phyloP scores from a whole-genome alignment of 23 tunicate genomes.

The Ascidia mentula region DNA sequence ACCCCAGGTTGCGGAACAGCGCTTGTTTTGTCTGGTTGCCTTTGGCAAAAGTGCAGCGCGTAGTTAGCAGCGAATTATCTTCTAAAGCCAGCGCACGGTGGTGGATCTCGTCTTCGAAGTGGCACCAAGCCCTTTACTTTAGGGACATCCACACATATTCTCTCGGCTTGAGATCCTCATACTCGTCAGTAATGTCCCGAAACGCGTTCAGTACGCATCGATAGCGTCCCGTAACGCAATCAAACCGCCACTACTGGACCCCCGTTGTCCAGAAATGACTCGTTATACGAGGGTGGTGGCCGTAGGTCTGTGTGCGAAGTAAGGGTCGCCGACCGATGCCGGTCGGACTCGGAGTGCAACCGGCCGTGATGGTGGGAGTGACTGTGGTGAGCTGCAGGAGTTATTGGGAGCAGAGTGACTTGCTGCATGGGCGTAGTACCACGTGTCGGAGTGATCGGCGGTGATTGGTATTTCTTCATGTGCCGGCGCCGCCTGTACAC shows the following conservation, averaged over 20 bases:
- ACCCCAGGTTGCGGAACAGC: too few species aligned
- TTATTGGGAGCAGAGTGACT: constrained; percentile 85
- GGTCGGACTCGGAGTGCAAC: constrained; percentile 48
- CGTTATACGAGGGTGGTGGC: constrained; percentile 94
- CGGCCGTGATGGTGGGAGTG: constrained; percentile 19
- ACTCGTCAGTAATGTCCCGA: too few species aligned
- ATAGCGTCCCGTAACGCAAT: constrained; percentile 5
- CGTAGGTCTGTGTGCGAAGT: constrained; percentile 53
- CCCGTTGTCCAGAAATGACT: constrained; percentile 76
- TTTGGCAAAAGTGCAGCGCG: constrained; percentile 7
- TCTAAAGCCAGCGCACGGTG: constrained; percentile 2
- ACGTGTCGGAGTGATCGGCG: constrained; percentile 71
- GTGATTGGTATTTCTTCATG: constrained; percentile 88
- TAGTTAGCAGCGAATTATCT: constrained; percentile 8
- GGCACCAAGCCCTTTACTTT: too few species aligned
- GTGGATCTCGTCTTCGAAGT: neutral
- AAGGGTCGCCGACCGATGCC: constrained; percentile 53
- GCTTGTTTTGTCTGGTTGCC: constrained; percentile 2
- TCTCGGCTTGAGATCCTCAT: too few species aligned
- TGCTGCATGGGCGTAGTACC: constrained; percentile 65
- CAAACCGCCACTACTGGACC: constrained; percentile 88
- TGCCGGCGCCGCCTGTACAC: constrained; percentile 63
- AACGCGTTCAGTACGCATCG: neutral
- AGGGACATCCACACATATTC: too few species aligned
- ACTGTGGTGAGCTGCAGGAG: constrained; percentile 18